phyloP scores from a whole-genome alignment of 2,797 vertebrate species.

The Euphonia xanthogaster region DNA sequence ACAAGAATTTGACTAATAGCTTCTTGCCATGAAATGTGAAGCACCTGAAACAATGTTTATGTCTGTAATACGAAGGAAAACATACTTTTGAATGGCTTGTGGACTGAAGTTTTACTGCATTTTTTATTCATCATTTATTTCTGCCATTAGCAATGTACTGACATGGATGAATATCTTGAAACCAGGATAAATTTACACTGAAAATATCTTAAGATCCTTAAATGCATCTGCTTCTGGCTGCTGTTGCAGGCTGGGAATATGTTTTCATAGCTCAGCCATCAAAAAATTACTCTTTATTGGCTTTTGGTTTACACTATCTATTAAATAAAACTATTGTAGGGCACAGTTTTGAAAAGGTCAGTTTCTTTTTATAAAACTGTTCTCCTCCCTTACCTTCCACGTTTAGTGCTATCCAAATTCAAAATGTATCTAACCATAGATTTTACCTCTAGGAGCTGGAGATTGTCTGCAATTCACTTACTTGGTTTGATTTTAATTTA shows the following conservation, averaged over 20 bases:
- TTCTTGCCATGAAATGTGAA: background rate
- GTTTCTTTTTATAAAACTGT: background rate
- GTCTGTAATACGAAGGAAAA: background rate
- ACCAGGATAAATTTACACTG: background rate
- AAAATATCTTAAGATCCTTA: background rate
- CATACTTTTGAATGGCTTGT: background rate
- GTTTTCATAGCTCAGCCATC: background rate
- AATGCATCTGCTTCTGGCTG: background rate
- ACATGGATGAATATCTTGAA: background rate
- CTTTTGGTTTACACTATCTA: background rate
- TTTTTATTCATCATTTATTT: background rate
- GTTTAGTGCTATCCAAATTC: background rate
- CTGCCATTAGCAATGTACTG: background rate
- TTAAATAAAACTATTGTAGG: conserved; percentile 7
- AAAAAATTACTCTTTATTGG: background rate
- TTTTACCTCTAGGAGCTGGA: background rate
- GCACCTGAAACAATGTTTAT: background rate
- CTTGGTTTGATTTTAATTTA: background rate
- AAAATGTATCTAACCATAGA: background rate
- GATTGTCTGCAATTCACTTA: background rate
- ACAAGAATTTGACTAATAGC: background rate
- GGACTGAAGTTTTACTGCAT: background rate
- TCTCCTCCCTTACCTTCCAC: background rate
- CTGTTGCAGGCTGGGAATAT: background rate
- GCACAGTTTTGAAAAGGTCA: background rate